Percentiles rank a stretch among this genome's conserved stretches.
Evolutionary conservation across 2,888 invertebrate genomes (phyloP).

Genomic region (Cheilosia grossa): DNA sequence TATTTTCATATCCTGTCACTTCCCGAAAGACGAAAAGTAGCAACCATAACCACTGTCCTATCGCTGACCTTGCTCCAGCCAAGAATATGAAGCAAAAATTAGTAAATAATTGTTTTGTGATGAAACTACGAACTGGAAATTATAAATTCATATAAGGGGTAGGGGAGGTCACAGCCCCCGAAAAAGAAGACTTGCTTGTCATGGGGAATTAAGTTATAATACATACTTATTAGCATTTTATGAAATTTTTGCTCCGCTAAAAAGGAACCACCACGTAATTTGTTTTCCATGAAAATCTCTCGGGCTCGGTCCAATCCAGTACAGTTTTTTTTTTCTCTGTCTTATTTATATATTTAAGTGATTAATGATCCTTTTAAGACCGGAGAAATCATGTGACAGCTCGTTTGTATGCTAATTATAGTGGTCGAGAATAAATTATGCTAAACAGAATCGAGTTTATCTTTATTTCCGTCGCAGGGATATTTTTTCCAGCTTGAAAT

Average conservation of each 20-base stretch:
- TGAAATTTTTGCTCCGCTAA: constrained; percentile 57
- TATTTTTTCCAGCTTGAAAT: neutral
- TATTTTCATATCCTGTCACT: constrained; percentile 17
- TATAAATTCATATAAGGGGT: constrained; percentile 52
- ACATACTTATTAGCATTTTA: constrained; percentile 69
- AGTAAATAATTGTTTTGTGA: constrained; percentile 61
- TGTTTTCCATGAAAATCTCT: constrained; percentile 37
- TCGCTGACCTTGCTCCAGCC: constrained; percentile 2
- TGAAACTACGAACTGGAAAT: constrained; percentile 40
- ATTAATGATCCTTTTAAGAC: constrained; percentile 55
- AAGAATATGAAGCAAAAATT: constrained; percentile 39
- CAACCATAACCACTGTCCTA: constrained; percentile 20
- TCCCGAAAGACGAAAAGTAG: constrained; percentile 12
- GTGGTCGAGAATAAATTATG: constrained; percentile 54
- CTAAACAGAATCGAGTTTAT: constrained; percentile 35
- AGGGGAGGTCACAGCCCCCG: neutral
- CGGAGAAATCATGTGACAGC: constrained; percentile 43
- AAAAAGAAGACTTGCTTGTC: constrained; percentile 29
- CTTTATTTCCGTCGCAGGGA: constrained; percentile 20
- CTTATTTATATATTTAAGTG: constrained; percentile 39
- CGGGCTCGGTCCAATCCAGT: neutral
- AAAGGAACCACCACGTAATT: constrained; percentile 41
- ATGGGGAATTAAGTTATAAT: constrained; percentile 69
- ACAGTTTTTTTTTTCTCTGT: neutral
- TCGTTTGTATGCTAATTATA: constrained; percentile 61